Percentiles rank a stretch among this genome's conserved stretches.
phyloP scores from a whole-genome alignment of 2,113 vertebrate genomes.

The Coptodon rendalli region DNA sequence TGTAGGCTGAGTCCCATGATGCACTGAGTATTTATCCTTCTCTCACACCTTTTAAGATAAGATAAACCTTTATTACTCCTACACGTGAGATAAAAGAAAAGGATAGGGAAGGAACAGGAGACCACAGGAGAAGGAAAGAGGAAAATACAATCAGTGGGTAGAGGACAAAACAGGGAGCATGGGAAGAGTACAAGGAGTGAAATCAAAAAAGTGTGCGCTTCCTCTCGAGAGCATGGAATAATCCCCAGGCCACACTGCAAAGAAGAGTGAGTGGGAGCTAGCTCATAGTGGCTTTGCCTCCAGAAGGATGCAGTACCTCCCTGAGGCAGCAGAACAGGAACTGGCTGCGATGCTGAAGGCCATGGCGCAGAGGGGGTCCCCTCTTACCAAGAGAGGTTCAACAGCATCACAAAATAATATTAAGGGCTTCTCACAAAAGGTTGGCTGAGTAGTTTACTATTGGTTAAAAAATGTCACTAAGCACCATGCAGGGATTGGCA shows the following conservation, averaged over 20 bases:
- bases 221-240: neutral
- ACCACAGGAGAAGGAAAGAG: neutral
- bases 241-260: neutral
- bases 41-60: too few species aligned
- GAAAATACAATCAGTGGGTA: neutral
- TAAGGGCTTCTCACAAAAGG: neutral
- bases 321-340: neutral
- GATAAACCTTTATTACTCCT: too few species aligned
- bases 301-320: neutral
- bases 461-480: neutral
- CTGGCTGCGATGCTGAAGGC: neutral
- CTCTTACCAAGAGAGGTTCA: neutral
- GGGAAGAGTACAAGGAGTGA: too few species aligned
- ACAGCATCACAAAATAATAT: neutral
- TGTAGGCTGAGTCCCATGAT: too few species aligned
- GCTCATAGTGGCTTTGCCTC: neutral
- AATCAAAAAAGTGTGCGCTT: too few species aligned
- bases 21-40: too few species aligned
- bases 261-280: neutral
- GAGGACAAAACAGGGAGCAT: neutral
- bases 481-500: neutral
- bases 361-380: too few species aligned
- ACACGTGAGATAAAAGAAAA: neutral
- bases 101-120: neutral
- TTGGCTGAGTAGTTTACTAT: neutral